A percentile compares a stretch with the other conserved stretches of the same genome.
These are phyloP conservation scores for Bombyx mori DNA, from an alignment of 1,140 invertebrate species.

Conservation along the genomic window ASM3026992v2 NC_085129.1:5909501-5910000, in stretches of 20 bases:
- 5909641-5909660: conserved; percentile 58
- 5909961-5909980: conserved; percentile 32
- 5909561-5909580: conserved; percentile 23
- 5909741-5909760: conserved; percentile 38
- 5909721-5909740: conserved; percentile 37
- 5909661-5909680: conserved; percentile 58
- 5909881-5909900: conserved; percentile 62
- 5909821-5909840: conserved; percentile 66
- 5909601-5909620: conserved; percentile 62
- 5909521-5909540: no score
- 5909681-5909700: conserved; percentile 68
- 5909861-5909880: conserved; percentile 45
- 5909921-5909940: conserved; percentile 44
- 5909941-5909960: conserved; percentile 40
- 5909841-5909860: conserved; percentile 63
- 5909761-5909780: conserved; percentile 31
- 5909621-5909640: conserved; percentile 71
- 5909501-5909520: no score
- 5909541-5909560: conserved; percentile 1
- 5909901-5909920: conserved; percentile 46
- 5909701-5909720: conserved; percentile 60
- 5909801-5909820: conserved; percentile 29
- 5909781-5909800: conserved; percentile 18
- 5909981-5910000: conserved; percentile 32
- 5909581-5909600: conserved; percentile 65